These are phyloP conservation scores for Molorchus minor DNA, from an alignment of 2,888 invertebrate genomes.

Conservation along the genomic window DNA sequence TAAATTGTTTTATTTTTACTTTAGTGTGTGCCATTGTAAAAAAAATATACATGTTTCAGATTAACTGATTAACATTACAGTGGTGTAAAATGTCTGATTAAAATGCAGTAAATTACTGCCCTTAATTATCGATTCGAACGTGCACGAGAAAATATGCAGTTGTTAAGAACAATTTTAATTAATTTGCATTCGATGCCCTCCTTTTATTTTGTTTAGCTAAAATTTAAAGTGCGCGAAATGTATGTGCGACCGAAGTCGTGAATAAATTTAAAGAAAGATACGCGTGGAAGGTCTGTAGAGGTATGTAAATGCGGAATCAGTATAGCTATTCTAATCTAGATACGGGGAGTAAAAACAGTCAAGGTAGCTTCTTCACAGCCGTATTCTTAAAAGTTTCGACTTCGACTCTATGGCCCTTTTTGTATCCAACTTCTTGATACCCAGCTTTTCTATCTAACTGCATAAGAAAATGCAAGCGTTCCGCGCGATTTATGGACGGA, in stretches of 20 bases:
- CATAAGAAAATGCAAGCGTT: constrained; percentile 57
- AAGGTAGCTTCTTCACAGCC: constrained; percentile 31
- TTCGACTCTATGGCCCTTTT: constrained; percentile 25
- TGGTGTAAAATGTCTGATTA: constrained; percentile 46
- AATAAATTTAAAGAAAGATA: constrained; percentile 54
- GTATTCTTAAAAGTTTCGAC: constrained; percentile 27
- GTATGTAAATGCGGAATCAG: constrained; percentile 61
- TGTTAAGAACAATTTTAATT: constrained; percentile 59
- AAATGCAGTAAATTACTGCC: constrained; percentile 42
- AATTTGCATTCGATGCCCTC: constrained; percentile 58
- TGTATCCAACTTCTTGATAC: constrained; percentile 31
- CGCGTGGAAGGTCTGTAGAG: constrained; percentile 55
- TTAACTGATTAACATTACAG: constrained; percentile 44
- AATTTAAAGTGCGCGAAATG: constrained; percentile 58
- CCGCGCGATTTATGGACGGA: constrained; percentile 54
- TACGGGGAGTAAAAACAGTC: constrained; percentile 45
- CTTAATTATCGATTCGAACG: constrained; percentile 53
- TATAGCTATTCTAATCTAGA: constrained; percentile 60
- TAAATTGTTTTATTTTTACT: constrained; percentile 5
- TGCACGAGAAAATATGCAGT: constrained; percentile 54
- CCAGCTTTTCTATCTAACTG: constrained; percentile 43
- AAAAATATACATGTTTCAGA: constrained; percentile 37
- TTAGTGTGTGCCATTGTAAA: neutral
- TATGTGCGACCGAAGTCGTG: constrained; percentile 51
- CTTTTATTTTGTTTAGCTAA: constrained; percentile 54